phyloP scores from a whole-genome alignment of 2,113 vertebrate species.

The Hymenochirus boettgeri region DNA sequence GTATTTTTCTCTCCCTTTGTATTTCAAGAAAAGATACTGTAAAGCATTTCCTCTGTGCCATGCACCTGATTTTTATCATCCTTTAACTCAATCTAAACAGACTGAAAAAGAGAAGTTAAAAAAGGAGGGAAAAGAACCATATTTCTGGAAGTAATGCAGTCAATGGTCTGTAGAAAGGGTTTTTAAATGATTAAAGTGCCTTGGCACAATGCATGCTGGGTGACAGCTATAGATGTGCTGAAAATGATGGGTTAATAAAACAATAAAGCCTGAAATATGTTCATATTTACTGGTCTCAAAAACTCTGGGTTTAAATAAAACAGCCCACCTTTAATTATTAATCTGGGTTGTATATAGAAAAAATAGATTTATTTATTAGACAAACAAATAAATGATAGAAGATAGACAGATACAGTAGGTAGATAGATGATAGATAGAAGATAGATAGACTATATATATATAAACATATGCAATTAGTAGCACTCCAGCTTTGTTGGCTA shows the following conservation, averaged over 20 bases:
- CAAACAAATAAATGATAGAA: too few relatives aligned
- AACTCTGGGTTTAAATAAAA: too few relatives aligned
- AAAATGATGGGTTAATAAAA: neutral
- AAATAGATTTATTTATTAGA: too few relatives aligned
- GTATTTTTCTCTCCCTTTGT: slow-evolving; percentile 58
- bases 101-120: neutral
- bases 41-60: slow-evolving; percentile 33
- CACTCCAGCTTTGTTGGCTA: too few relatives aligned
- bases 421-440: too few relatives aligned
- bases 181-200: neutral
- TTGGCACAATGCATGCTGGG: neutral
- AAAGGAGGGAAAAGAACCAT: neutral
- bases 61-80: neutral
- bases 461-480: too few relatives aligned
- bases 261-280: too few relatives aligned
- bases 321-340: too few relatives aligned
- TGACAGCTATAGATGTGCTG: neutral
- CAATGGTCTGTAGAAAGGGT: neutral
- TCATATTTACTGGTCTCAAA: too few relatives aligned
- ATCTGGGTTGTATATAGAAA: too few relatives aligned
- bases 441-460: too few relatives aligned
- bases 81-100: neutral
- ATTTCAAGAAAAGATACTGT: slow-evolving; percentile 45
- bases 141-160: neutral
- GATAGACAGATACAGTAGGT: too few relatives aligned